These are phyloP conservation scores for Willowsia nigromaculata DNA, from an alignment of 2,888 invertebrate genomes.

Conservation along the genomic window DNA sequence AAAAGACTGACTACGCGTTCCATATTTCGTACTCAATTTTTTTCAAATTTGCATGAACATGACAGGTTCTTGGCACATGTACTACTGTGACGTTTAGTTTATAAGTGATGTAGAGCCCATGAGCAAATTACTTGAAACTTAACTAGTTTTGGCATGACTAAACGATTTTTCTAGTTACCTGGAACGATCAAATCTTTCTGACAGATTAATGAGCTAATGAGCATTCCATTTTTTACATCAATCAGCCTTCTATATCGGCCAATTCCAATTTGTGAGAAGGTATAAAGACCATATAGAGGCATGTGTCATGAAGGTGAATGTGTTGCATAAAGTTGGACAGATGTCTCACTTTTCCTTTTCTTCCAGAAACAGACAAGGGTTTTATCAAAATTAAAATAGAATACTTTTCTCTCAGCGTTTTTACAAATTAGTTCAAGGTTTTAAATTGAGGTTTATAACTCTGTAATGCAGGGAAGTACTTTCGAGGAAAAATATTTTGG, in stretches of 20 bases:
- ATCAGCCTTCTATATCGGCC: no score
- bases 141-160: background rate
- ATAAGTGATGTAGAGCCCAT: background rate
- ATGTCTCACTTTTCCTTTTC: background rate
- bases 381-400: background rate
- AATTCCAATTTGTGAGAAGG: no score
- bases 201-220: background rate
- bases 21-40: background rate
- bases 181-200: background rate
- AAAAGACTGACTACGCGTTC: background rate
- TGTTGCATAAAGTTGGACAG: no score
- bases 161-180: background rate
- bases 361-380: background rate
- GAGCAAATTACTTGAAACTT: background rate
- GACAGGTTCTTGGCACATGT: constrained; percentile 7
- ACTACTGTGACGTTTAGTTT: background rate
- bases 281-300: no score
- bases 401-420: constrained; percentile 2
- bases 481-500: constrained; percentile 73
- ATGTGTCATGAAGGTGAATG: no score
- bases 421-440: constrained; percentile 24
- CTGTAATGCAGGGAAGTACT: constrained; percentile 5
- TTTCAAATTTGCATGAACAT: background rate
- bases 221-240: background rate
- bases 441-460: background rate